These are phyloP conservation scores for Buceros bicornis DNA, from an alignment of 2,797 vertebrate genomes.

Conservation along the genomic window DNA sequence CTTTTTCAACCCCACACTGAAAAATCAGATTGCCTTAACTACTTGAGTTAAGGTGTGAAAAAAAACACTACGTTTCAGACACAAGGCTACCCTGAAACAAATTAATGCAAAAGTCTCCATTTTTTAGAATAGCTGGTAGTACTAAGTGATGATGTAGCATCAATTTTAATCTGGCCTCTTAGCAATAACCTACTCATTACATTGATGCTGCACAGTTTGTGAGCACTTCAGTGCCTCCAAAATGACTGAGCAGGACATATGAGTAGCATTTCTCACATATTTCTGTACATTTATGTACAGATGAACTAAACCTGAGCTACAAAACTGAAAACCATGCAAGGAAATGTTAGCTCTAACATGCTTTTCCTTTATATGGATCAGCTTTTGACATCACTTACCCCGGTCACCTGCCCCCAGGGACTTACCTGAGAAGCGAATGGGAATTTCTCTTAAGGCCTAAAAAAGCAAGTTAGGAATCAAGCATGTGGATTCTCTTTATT, in stretches of 20 bases:
- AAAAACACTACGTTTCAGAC: background rate
- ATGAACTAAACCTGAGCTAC: background rate
- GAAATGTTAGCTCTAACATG: background rate
- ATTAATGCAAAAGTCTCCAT: background rate
- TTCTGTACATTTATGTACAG: background rate
- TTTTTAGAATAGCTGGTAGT: conserved; percentile 2
- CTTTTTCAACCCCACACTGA: background rate
- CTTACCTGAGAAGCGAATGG: background rate
- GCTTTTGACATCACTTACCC: background rate
- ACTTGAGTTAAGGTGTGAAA: background rate
- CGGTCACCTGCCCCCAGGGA: background rate
- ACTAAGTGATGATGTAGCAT: background rate
- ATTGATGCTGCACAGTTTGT: background rate
- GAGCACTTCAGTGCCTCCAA: background rate
- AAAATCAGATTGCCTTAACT: background rate
- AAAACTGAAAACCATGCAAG: background rate
- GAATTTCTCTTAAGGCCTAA: background rate
- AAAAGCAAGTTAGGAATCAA: background rate
- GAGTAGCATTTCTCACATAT: background rate
- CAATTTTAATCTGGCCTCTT: background rate
- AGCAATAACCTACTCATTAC: background rate
- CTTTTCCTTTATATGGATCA: background rate
- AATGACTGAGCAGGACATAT: background rate
- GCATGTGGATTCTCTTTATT: background rate
- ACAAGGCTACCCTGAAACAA: background rate